Percentiles rank a stretch among this genome's conserved stretches.
These are phyloP conservation scores for Choloepus hoffmanni DNA, from an alignment of 2,113 vertebrate species.

Conservation along the genomic window DNA sequence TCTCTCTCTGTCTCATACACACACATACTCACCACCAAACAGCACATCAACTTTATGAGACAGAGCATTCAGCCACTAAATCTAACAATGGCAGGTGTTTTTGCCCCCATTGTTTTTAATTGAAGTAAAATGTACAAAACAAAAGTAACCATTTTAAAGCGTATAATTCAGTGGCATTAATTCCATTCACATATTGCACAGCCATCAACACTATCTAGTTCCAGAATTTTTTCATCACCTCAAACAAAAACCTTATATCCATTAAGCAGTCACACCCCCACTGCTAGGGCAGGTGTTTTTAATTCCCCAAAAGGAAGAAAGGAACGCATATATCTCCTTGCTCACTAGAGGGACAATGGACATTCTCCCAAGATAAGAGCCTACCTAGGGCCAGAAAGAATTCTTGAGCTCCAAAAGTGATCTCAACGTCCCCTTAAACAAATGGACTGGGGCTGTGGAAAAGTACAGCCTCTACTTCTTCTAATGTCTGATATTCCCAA, in stretches of 20 bases:
- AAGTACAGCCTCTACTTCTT: neutral
- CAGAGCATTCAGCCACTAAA: conserved; percentile 17
- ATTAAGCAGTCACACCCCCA: no score
- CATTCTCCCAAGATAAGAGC: neutral
- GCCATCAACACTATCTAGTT: no score
- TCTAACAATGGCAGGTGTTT: neutral
- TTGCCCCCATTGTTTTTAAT: no score
- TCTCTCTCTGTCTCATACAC: neutral
- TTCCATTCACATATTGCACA: no score
- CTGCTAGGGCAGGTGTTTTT: neutral
- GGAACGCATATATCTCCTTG: neutral
- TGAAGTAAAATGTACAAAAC: no score
- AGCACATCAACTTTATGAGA: conserved; percentile 27
- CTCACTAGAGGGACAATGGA: neutral
- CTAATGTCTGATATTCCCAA: neutral
- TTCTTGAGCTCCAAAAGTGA: neutral
- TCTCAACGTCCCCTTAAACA: neutral
- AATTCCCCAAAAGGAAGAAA: neutral
- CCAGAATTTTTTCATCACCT: no score
- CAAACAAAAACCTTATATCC: no score
- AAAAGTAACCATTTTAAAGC: no score
- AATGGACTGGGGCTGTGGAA: neutral
- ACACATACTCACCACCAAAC: neutral
- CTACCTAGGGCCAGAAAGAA: neutral
- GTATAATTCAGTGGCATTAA: no score